These are phyloP conservation scores for Zygogramma bicolorata DNA, from an alignment of 2,888 invertebrate genomes.

Conservation along the genomic window DNA sequence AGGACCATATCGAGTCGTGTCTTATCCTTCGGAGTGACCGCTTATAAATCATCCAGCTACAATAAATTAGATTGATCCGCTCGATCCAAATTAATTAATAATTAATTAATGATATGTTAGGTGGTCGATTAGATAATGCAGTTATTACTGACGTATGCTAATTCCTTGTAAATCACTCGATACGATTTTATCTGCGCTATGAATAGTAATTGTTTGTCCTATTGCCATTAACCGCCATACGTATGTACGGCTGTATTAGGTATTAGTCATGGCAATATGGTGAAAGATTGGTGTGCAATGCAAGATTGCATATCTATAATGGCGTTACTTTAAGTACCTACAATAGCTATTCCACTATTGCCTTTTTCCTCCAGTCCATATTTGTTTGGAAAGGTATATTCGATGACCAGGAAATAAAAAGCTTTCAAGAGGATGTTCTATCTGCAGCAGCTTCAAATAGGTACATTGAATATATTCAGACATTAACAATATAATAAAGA, in stretches of 20 bases:
- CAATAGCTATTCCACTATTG: too few relatives aligned
- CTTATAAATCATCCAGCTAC: conserved; percentile 46
- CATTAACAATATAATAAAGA: too few relatives aligned
- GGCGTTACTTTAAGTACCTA: too few relatives aligned
- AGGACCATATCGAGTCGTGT: not conserved
- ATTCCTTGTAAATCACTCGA: conserved; percentile 66
- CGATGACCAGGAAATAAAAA: too few relatives aligned
- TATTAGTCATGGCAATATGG: not conserved
- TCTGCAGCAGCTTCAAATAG: too few relatives aligned
- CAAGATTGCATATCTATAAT: not conserved
- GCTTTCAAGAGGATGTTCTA: too few relatives aligned
- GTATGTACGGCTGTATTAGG: conserved; percentile 4
- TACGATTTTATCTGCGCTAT: conserved; percentile 62
- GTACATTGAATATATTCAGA: too few relatives aligned
- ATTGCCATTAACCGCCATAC: conserved; percentile 14
- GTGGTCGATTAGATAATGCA: conserved; percentile 64
- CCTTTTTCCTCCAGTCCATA: too few relatives aligned
- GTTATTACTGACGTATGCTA: conserved; percentile 65
- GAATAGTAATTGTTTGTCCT: conserved; percentile 59
- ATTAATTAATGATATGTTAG: conserved; percentile 63
- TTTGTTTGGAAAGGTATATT: too few relatives aligned
- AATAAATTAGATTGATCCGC: conserved; percentile 55
- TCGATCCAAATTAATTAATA: conserved; percentile 61
- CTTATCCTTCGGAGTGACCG: conserved; percentile 29
- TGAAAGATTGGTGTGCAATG: not conserved